phyloP scores from a whole-genome alignment of 2,113 vertebrate species.

The Pomatorhinus ruficollis region DNA sequence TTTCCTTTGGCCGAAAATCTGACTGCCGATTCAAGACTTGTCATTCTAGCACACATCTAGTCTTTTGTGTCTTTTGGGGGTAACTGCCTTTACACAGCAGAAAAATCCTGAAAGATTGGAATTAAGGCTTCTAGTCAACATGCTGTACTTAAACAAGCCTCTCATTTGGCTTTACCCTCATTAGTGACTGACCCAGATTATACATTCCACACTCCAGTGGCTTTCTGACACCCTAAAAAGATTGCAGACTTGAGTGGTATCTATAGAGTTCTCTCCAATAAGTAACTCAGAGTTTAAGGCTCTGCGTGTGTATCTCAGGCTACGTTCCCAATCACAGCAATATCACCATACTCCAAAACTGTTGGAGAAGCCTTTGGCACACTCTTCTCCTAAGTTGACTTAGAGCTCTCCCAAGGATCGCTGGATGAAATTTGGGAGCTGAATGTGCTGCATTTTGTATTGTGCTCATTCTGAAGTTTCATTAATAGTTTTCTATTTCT shows the following conservation, averaged over 20 bases:
- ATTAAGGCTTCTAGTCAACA: neutral
- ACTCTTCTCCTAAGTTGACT: neutral
- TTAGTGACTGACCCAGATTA: neutral
- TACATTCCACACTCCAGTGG: neutral
- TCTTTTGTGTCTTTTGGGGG: neutral
- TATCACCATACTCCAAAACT: neutral
- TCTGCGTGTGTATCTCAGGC: neutral
- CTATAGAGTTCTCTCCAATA: neutral
- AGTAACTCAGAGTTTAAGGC: neutral
- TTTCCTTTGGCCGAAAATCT: neutral
- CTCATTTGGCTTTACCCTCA: neutral
- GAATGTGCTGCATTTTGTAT: neutral
- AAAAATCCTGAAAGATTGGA: neutral
- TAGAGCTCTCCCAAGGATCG: neutral
- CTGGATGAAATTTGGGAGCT: neutral
- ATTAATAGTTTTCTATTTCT: neutral
- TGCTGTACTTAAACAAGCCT: neutral
- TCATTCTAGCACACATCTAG: neutral
- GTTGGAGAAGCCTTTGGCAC: neutral
- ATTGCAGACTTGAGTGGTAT: neutral
- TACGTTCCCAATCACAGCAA: fast-evolving
- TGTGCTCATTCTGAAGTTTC: neutral
- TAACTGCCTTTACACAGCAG: neutral
- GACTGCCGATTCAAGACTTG: neutral
- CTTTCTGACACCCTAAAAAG: neutral